Conservation (phyloP, 2,113 vertebrate species). For the Aptenodytes patagonicus region DNA sequence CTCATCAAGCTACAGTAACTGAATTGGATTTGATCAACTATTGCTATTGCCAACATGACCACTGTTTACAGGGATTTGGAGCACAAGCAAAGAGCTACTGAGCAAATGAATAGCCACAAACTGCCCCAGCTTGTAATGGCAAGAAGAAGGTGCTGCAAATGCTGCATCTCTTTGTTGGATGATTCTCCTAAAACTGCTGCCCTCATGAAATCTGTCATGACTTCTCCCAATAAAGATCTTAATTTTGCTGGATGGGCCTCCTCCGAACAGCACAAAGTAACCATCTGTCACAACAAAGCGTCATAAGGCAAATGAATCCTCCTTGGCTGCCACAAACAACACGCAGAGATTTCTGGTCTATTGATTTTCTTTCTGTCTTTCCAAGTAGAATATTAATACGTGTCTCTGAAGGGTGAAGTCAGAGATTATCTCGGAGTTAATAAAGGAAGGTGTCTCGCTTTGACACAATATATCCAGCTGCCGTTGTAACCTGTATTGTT, state of each 20-base stretch:
- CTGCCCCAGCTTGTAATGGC: not conserved
- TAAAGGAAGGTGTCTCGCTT: not conserved
- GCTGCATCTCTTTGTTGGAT: not conserved
- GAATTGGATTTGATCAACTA: not conserved
- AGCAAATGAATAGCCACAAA: not conserved
- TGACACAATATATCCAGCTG: not conserved
- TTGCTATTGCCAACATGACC: not conserved
- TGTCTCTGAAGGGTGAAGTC: not conserved
- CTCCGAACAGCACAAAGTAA: not conserved
- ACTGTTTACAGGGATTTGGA: not conserved
- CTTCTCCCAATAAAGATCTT: not conserved
- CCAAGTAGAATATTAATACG: not conserved
- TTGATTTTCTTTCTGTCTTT: conserved; percentile 2
- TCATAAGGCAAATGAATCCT: not conserved
- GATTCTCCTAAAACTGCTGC: not conserved
- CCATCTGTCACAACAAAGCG: not conserved
- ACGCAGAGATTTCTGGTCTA: not conserved
- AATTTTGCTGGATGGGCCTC: not conserved
- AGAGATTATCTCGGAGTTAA: not conserved
- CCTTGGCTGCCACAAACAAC: conserved; percentile 2
- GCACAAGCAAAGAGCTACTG: not conserved
- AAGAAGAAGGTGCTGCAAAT: not conserved
- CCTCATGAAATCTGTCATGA: not conserved
- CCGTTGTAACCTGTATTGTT: not conserved
- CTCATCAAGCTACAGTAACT: not conserved